Percentiles rank a stretch among this genome's conserved stretches.
Conservation (phyloP, 1,140 invertebrate genomes). For the Asbolus verrucosus region DNA sequence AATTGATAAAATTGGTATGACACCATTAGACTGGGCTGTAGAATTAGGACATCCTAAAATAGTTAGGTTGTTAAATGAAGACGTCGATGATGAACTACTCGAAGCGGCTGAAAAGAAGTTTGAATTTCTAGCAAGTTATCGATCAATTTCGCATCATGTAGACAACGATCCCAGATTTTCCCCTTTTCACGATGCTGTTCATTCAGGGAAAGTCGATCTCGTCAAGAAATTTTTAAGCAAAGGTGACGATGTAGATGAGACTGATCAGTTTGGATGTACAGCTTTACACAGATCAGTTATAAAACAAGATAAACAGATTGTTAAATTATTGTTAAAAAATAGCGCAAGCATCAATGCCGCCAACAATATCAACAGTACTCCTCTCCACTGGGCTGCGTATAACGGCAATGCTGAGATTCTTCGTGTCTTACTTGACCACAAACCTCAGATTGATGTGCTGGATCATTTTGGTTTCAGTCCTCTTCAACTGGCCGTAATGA, state of each 20-base stretch:
- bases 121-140: neutral
- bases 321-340: neutral
- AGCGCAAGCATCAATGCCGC: neutral
- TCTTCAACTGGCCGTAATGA: neutral
- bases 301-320: neutral
- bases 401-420: neutral
- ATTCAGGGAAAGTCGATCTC: neutral
- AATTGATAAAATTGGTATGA: neutral
- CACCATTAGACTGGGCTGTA: conserved; percentile 4
- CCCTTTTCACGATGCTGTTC: neutral
- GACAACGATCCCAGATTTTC: neutral
- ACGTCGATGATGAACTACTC: neutral
- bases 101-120: neutral
- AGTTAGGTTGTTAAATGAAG: neutral
- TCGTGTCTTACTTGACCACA: neutral
- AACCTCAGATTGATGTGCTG: neutral
- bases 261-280: neutral
- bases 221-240: neutral
- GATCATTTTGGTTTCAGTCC: neutral
- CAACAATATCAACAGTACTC: neutral
- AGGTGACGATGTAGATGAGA: neutral
- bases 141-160: neutral
- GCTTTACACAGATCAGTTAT: neutral
- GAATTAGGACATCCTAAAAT: neutral
- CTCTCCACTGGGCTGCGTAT: neutral